Evolutionary conservation across 2,113 vertebrate genomes (phyloP).

Genomic region (Prolemur simus): DNA sequence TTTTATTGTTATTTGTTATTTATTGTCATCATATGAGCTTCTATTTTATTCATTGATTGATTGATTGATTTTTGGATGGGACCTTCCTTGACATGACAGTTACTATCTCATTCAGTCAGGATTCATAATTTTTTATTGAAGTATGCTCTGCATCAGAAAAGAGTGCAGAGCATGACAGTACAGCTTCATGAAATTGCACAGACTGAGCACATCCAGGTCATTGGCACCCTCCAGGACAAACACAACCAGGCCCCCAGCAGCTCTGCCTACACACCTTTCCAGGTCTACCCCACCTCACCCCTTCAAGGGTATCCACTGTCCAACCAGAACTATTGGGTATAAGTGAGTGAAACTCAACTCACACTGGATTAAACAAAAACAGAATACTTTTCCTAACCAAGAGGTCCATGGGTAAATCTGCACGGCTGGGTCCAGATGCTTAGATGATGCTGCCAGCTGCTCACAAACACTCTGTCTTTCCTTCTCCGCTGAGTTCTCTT

Average conservation of each 20-base stretch:
- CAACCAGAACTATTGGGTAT: neutral
- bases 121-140: neutral
- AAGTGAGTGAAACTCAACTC: neutral
- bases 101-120: neutral
- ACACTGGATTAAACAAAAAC: neutral
- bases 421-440: neutral
- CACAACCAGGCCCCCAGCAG: neutral
- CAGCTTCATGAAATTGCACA: neutral
- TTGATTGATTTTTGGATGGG: no score
- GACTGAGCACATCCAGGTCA: neutral
- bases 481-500: neutral
- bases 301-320: neutral
- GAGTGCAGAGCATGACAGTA: neutral
- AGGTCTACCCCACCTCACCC: neutral
- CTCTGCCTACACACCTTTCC: neutral
- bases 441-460: neutral
- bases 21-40: no score
- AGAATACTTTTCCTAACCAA: neutral
- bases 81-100: neutral
- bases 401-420: neutral
- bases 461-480: neutral
- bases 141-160: neutral
- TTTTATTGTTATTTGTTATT: no score
- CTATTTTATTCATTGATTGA: no score
- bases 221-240: neutral